Conservation (phyloP, 1,140 invertebrate species). For the Drosophila orosa region DNA sequence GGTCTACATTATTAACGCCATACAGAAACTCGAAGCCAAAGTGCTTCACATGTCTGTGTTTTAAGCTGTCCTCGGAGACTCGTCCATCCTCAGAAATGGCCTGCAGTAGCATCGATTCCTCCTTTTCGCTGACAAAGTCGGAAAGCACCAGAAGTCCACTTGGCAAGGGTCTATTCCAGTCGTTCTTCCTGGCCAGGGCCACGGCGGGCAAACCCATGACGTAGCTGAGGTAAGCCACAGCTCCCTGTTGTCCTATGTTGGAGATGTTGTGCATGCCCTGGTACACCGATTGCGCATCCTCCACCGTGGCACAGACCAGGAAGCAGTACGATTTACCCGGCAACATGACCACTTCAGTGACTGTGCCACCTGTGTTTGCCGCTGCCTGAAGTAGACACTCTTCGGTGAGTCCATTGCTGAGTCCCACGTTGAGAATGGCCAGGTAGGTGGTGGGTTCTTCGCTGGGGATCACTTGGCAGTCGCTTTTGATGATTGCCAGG, state of each 20-base stretch:
- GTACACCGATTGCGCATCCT: slow-evolving; percentile 85
- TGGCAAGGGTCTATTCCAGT: slow-evolving; percentile 85
- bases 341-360: slow-evolving; percentile 88
- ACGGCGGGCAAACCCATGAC: slow-evolving; percentile 52
- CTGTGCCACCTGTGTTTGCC: slow-evolving; percentile 85
- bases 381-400: slow-evolving; percentile 86
- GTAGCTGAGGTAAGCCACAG: slow-evolving; percentile 88
- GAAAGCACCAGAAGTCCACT: slow-evolving; percentile 89
- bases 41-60: slow-evolving; percentile 95
- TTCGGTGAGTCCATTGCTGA: slow-evolving; percentile 89
- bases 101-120: slow-evolving; percentile 89
- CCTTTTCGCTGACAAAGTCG: slow-evolving; percentile 90
- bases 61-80: slow-evolving; percentile 86
- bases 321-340: slow-evolving; percentile 91
- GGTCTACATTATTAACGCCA: slow-evolving; percentile 94
- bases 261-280: slow-evolving; percentile 85
- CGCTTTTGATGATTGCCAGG: slow-evolving; percentile 67
- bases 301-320: slow-evolving; percentile 85
- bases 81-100: slow-evolving; percentile 85
- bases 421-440: slow-evolving; percentile 87
- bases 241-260: slow-evolving; percentile 85
- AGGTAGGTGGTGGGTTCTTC: slow-evolving; percentile 51
- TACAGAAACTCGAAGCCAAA: slow-evolving; percentile 98
- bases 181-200: slow-evolving; percentile 54
- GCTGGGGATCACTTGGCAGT: slow-evolving; percentile 71